phyloP scores from a whole-genome alignment of 1,140 invertebrate genomes.

The Trichonephila inaurata region DNA sequence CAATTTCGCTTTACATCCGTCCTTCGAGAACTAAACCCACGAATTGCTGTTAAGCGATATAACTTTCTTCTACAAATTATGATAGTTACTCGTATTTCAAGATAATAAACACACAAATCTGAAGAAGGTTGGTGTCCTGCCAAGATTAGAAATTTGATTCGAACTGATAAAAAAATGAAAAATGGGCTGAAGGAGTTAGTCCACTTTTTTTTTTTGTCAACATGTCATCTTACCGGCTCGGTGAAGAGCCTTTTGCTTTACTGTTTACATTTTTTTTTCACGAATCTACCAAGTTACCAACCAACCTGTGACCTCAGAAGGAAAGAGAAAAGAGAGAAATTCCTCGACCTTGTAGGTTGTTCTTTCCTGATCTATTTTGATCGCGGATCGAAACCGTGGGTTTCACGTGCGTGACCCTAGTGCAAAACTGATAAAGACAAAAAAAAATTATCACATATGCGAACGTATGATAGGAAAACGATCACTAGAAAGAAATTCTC shows the following conservation, averaged over 20 bases:
- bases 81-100: not conserved
- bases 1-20: too few relatives aligned
- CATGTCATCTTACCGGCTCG: not conserved
- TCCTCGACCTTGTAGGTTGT: not conserved
- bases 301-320: not conserved
- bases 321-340: not conserved
- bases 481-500: too few relatives aligned
- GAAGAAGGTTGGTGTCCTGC: not conserved
- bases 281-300: not conserved
- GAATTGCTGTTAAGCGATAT: not conserved
- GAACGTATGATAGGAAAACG: too few relatives aligned
- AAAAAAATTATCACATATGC: too few relatives aligned
- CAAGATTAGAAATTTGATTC: not conserved
- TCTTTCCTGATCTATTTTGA: constrained; percentile 29
- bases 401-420: constrained; percentile 9
- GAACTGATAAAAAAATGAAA: not conserved
- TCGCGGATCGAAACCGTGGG: not conserved
- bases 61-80: not conserved
- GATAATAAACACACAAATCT: not conserved
- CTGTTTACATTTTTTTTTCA: not conserved
- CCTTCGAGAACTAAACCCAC: too few relatives aligned
- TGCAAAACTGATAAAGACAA: too few relatives aligned
- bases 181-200: not conserved
- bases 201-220: not conserved
- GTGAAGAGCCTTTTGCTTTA: not conserved